Base-by-base conservation (phyloP, 2,888 invertebrate species). In the Dolichomitus sp. region DNA sequence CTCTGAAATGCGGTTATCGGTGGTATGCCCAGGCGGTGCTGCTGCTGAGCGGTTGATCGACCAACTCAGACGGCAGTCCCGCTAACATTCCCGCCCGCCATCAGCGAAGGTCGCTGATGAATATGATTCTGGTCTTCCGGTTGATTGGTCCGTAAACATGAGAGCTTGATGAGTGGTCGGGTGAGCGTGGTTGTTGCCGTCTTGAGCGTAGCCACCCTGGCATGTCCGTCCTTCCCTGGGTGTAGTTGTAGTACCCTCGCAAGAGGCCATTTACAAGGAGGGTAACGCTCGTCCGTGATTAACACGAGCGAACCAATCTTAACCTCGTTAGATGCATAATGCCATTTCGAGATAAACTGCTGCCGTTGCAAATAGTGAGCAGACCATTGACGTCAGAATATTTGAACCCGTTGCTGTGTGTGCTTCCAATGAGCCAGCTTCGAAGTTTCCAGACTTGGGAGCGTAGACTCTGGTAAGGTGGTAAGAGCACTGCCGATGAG, bases 221-320 rank as follows among this genome's bases (percentile, higher is more conserved):
- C 83, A 0, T 80, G 54, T 12, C 82, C 84, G 30, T 90, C 90
- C 7, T 61, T 9, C 14, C 89, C 88, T 12, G 88, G 89, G 23
- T 87, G 85, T 0, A 86, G 23, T 0, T 74, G n/a, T 0, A 50
- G 54, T 5, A 88, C 79, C 11, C 87, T 63, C 0, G 85, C 89
- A 2, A 88, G 72, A 4, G 84, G 84, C 89, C 88, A 88, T 7
- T 84, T 80, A 0, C 59, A n/a, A 9, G 87, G 87, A 7, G 87
- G 85, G n/a, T 57, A 30, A 0, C 79, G 50, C 33, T 88, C 86
- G 4, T 85, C 86, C 4, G 83, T 83, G 19, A 88, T n/a, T 0
- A 88, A 61, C 0, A 84, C 72, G 0, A 83, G 30, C 4, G 83
- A 73, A 0, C 85, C 83, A 0, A 83, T 48, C 0, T 72, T n/a